phyloP scores from a whole-genome alignment of 2,113 vertebrate genomes.

The Trogon melanurus region DNA sequence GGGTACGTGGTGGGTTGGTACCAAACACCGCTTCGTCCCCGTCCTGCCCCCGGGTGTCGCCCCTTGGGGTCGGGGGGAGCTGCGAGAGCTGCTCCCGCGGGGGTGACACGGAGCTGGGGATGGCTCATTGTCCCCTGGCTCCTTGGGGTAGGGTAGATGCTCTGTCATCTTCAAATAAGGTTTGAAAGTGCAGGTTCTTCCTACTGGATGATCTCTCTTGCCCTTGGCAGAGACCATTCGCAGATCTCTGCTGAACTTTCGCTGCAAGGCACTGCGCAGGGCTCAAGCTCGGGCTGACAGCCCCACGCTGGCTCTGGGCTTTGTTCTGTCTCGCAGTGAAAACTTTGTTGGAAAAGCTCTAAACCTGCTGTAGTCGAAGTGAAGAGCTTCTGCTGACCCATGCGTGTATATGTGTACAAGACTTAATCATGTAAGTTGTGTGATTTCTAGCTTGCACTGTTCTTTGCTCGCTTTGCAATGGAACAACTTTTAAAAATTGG shows the following conservation, averaged over 20 bases:
- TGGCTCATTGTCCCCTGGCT: background rate
- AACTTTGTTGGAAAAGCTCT: rapidly evolving
- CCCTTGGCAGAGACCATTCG: background rate
- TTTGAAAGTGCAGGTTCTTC: background rate
- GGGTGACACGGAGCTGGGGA: rapidly evolving
- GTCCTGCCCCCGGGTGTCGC: rapidly evolving
- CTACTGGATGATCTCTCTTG: background rate
- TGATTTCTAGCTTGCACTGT: background rate
- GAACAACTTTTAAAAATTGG: background rate
- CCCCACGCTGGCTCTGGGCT: rapidly evolving
- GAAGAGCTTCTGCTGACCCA: background rate
- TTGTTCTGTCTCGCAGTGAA: background rate
- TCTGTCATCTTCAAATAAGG: rapidly evolving
- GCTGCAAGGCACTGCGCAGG: rapidly evolving
- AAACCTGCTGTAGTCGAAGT: background rate
- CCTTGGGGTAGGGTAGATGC: rapidly evolving
- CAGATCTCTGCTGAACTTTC: background rate
- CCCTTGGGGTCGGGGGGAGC: background rate
- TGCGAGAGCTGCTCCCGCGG: rapidly evolving
- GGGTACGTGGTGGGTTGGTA: rapidly evolving
- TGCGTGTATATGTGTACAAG: rapidly evolving
- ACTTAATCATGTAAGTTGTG: background rate
- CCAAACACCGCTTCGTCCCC: rapidly evolving
- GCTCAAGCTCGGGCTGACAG: background rate
- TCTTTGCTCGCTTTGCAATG: background rate